Evolutionary conservation across 2,113 vertebrate species (phyloP), one percentile per base, ranked within the genome.

Genomic region (Xerus inauris): DNA sequence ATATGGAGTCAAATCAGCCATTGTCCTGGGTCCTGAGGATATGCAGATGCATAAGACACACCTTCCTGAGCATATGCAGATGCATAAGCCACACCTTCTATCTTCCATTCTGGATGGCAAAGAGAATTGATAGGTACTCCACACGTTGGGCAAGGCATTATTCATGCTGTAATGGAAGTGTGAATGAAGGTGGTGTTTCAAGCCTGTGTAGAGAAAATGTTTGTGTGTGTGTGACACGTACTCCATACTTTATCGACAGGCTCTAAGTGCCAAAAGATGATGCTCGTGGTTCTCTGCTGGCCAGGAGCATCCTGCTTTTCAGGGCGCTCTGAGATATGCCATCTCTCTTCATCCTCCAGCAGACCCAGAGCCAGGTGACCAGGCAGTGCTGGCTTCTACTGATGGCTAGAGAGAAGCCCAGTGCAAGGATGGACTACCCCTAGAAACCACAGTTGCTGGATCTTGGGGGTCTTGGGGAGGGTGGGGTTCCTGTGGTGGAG

Each of bases 31-130:
- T 75, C 57, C 22, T 26, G 71, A 47, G 22, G 17, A 8, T 42
- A 59, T 77, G 57, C 64, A 92, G 82, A 92, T 67, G 38, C 77
- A 79, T 30, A 82, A 72, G 57, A 10, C 76, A 88, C 51, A 5
- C 71, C 67, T 86, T 89, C 82, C n/a, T n/a, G 71, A 47, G 22
- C 22, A 8, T 42, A 59, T 77, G 57, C 64, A 92, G 82, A 92
- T 67, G 38, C 77, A 79, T 30, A 82, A 72, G 57, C 13, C 76
- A 88, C 51, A 5, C 71, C 67, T 86, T 89, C 82, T 85, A 45
- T 59, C 65, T 32, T 94, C n/a, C 64, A 26, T 89, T 84, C 42
- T 93, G 38, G 11, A 59, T 13, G 32, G 42, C 73, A 79, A 80
- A 93, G 69, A 71, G 89, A 90, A 80, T 8, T 38, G 76, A 69